These are phyloP conservation scores for Drosophila azteca DNA, from an alignment of 1,140 invertebrate species.

Conservation along the genomic window DNA sequence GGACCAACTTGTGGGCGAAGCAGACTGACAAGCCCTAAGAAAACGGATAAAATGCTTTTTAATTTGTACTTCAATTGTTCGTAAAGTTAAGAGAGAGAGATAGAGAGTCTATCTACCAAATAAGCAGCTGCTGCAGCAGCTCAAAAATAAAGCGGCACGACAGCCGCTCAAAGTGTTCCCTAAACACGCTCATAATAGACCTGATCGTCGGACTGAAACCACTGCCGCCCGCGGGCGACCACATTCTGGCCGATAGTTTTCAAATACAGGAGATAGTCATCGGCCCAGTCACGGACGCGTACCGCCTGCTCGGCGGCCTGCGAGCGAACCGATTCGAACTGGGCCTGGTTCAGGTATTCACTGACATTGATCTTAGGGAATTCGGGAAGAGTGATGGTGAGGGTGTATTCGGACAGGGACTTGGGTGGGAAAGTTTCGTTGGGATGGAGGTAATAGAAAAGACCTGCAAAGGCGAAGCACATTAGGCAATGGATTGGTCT, in stretches of 20 bases:
- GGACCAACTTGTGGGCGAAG: not conserved
- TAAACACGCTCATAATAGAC: slow-evolving; percentile 78
- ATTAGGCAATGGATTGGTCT: slow-evolving; percentile 28
- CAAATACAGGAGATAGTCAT: slow-evolving; percentile 78
- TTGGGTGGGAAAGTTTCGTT: slow-evolving; percentile 80
- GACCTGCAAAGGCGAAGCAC: slow-evolving; percentile 65
- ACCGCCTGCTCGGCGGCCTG: slow-evolving; percentile 68
- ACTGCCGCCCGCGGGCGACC: slow-evolving; percentile 60
- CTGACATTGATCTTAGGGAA: slow-evolving; percentile 65
- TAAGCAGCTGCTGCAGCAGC: slow-evolving; percentile 67
- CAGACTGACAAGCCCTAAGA: slow-evolving; percentile 28
- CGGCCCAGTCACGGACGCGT: slow-evolving; percentile 73
- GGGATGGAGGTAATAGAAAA: slow-evolving; percentile 82
- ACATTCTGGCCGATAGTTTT: slow-evolving; percentile 77
- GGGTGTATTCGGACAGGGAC: slow-evolving; percentile 61
- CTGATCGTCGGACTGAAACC: slow-evolving; percentile 66
- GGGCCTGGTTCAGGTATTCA: slow-evolving; percentile 67
- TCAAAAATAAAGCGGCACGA: slow-evolving; percentile 59
- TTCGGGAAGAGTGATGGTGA: slow-evolving; percentile 63
- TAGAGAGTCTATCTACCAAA: slow-evolving; percentile 2
- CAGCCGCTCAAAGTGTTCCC: slow-evolving; percentile 43
- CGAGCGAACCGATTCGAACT: slow-evolving; percentile 61
- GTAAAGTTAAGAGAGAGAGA: slow-evolving; percentile 19
- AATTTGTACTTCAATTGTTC: slow-evolving; percentile 68
- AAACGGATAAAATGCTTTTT: slow-evolving; percentile 53